These are phyloP conservation scores for Oreochromis niloticus DNA, from an alignment of 2,113 vertebrate genomes.

Conservation along the genomic window DNA sequence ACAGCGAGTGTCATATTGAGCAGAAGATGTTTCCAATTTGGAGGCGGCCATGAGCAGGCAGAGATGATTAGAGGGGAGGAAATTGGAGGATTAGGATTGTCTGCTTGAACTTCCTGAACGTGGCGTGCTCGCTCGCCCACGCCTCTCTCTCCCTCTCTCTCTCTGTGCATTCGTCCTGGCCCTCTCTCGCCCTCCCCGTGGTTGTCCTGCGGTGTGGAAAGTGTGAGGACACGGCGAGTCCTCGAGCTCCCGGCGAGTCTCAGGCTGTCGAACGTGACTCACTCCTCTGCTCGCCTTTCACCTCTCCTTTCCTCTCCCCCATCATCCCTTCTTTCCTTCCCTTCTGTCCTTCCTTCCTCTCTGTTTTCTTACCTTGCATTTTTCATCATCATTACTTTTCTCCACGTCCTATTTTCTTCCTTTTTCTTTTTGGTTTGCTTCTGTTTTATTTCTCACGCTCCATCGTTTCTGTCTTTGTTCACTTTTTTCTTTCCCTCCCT, in stretches of 20 bases:
- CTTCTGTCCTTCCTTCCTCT: neutral
- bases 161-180: neutral
- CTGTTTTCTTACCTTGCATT: neutral
- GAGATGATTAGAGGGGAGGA: constrained; percentile 98
- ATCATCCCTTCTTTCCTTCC: neutral
- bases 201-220: constrained; percentile 4
- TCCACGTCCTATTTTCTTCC: neutral
- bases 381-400: neutral
- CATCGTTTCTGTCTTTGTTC: neutral
- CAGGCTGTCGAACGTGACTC: constrained; percentile 56
- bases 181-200: neutral
- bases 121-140: constrained; percentile 1
- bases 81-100: constrained; percentile 98
- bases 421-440: neutral
- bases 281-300: neutral
- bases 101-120: constrained; percentile 95
- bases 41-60: constrained; percentile 76
- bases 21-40: constrained; percentile 92
- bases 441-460: neutral
- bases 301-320: neutral
- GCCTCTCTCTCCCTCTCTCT: neutral
- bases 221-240: constrained; percentile 23
- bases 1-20: constrained; percentile 36
- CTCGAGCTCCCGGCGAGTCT: constrained; percentile 6
- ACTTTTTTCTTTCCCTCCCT: neutral